Evolutionary conservation across 2,113 vertebrate genomes (phyloP).

Genomic region (Fukomys damarensis): DNA sequence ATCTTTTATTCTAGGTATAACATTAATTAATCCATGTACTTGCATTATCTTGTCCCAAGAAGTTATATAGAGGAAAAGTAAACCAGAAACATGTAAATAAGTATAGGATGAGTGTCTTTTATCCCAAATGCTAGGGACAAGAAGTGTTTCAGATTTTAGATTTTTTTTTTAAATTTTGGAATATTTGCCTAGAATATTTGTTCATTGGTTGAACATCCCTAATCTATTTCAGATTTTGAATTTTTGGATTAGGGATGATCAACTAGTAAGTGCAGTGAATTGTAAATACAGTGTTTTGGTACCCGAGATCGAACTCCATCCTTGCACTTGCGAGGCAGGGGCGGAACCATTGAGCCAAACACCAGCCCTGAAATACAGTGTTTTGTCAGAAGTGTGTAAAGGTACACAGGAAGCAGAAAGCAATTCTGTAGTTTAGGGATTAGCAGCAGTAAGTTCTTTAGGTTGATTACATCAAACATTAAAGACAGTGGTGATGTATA

Average conservation of each 20-base stretch:
- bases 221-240: neutral
- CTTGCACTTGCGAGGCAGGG: too few relatives aligned
- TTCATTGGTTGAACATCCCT: neutral
- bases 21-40: neutral
- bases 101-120: neutral
- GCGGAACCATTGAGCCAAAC: too few relatives aligned
- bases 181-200: neutral
- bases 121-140: neutral
- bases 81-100: conserved; percentile 37
- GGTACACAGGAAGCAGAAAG: neutral
- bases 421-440: neutral
- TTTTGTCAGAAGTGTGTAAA: conserved; percentile 30
- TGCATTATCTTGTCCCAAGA: conserved; percentile 2
- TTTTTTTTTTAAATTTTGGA: neutral
- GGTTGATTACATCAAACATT: conserved; percentile 41
- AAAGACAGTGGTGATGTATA: conserved; percentile 14
- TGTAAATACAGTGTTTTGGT: neutral
- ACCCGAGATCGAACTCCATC: too few relatives aligned
- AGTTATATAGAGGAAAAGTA: neutral
- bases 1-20: neutral
- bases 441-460: conserved; percentile 18
- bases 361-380: too few relatives aligned
- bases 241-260: neutral
- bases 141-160: neutral
- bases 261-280: neutral